Percentiles rank a stretch among this genome's conserved stretches.
These are phyloP conservation scores for Philaenus spumarius DNA, from an alignment of 1,140 invertebrate genomes.

Conservation along the genomic window DNA sequence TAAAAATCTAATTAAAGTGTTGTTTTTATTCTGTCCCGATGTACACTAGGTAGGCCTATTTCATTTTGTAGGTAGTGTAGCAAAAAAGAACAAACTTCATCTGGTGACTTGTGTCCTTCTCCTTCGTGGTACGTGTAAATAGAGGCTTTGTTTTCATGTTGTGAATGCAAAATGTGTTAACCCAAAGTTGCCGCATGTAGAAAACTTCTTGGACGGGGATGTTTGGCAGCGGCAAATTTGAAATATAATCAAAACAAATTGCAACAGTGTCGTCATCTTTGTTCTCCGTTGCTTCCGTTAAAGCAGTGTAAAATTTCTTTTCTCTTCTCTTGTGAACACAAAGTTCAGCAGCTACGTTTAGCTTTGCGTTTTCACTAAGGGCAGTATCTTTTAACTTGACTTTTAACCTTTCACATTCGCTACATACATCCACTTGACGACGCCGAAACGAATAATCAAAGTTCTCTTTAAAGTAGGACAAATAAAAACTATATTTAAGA, in stretches of 20 bases:
- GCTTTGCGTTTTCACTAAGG: constrained; percentile 8
- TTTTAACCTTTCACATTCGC: constrained; percentile 4
- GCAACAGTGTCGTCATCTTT: constrained; percentile 7
- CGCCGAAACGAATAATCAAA: constrained; percentile 11
- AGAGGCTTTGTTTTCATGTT: constrained; percentile 16
- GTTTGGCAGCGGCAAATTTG: constrained; percentile 20
- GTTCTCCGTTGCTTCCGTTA: constrained; percentile 2
- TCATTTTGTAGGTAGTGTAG: constrained; percentile 22
- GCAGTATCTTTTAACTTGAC: background rate
- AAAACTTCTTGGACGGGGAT: constrained; percentile 24
- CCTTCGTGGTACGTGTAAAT: constrained; percentile 28
- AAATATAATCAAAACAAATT: constrained; percentile 24
- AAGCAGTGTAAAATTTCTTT: constrained; percentile 11
- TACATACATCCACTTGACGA: constrained; percentile 11
- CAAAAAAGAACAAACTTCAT: constrained; percentile 27
- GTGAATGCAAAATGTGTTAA: constrained; percentile 23
- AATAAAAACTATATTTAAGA: background rate
- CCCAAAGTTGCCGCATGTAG: constrained; percentile 23
- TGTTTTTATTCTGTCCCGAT: constrained; percentile 20
- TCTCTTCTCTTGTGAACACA: constrained; percentile 12
- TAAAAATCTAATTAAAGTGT: constrained; percentile 19
- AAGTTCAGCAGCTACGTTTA: constrained; percentile 5
- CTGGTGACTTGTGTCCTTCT: constrained; percentile 21
- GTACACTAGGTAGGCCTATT: background rate
- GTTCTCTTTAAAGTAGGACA: constrained; percentile 3